A percentile compares a stretch with the other conserved stretches of the same genome.
Conservation (phyloP, 2,113 vertebrate genomes). For the Lophotis ruficrista region DNA sequence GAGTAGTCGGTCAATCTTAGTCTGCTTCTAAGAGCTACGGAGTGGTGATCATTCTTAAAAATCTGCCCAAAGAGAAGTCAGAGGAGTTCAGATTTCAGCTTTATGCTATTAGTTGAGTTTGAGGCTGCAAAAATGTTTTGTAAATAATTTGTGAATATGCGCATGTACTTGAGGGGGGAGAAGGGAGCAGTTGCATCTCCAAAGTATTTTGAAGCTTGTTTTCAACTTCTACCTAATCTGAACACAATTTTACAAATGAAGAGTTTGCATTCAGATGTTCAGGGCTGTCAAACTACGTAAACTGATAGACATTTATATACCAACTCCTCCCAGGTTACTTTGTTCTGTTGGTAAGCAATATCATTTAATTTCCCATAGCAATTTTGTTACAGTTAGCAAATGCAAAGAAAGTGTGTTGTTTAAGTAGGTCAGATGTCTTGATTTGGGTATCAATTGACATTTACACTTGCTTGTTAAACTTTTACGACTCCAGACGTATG, state of each 20-base stretch:
- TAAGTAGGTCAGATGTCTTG: slow-evolving; percentile 6
- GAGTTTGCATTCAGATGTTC: not conserved
- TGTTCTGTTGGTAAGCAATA: not conserved
- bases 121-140: not conserved
- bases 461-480: slow-evolving; percentile 33
- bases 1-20: not conserved
- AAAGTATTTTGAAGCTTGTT: not conserved
- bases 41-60: not conserved
- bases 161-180: rapidly evolving
- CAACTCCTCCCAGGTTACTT: not conserved
- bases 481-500: not conserved
- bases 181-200: not conserved
- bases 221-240: not conserved
- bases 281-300: not conserved
- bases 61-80: not conserved
- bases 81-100: not conserved
- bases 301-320: not conserved
- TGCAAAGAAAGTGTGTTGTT: not conserved
- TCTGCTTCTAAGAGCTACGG: not conserved
- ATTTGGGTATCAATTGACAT: not conserved
- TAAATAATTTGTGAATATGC: not conserved
- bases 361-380: not conserved
- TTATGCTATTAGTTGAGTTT: not conserved
- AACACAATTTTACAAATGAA: not conserved
- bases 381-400: slow-evolving; percentile 7